These are phyloP conservation scores for Euwallacea fornicatus DNA, from an alignment of 1,140 invertebrate genomes.

Conservation along the genomic window DNA sequence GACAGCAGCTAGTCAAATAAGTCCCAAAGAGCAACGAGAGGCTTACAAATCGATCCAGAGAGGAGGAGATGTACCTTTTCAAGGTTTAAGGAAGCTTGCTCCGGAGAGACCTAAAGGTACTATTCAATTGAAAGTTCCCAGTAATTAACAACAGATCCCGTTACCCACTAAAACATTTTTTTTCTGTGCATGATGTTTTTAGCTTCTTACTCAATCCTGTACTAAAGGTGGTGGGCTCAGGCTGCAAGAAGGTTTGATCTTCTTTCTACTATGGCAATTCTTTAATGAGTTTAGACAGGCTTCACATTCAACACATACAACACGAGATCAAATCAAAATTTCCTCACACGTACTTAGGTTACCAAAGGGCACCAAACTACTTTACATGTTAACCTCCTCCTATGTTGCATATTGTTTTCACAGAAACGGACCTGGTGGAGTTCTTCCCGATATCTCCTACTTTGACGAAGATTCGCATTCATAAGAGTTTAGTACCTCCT, in stretches of 20 bases:
- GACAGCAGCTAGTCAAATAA: slow-evolving; percentile 65
- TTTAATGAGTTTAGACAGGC: not conserved
- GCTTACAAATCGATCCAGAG: slow-evolving; percentile 84
- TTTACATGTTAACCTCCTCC: slow-evolving; percentile 6
- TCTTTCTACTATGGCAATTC: not conserved
- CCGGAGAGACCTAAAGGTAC: slow-evolving; percentile 83
- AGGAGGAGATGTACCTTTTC: slow-evolving; percentile 88
- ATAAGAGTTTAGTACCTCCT: slow-evolving; percentile 58
- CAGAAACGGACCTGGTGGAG: slow-evolving; percentile 62
- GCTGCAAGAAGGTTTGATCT: slow-evolving; percentile 21
- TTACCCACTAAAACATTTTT: not conserved
- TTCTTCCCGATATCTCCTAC: slow-evolving; percentile 80
- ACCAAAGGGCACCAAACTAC: slow-evolving; percentile 13
- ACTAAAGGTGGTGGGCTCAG: slow-evolving; percentile 34
- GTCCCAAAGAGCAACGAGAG: slow-evolving; percentile 76
- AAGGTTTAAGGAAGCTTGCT: slow-evolving; percentile 83
- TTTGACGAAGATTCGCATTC: slow-evolving; percentile 75
- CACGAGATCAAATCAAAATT: not conserved
- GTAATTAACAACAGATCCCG: not conserved
- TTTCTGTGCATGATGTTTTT: slow-evolving; percentile 34
- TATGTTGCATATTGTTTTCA: slow-evolving; percentile 4
- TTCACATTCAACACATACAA: slow-evolving; percentile 6
- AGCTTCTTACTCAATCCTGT: slow-evolving; percentile 37
- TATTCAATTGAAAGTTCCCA: not conserved
- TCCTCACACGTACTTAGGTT: not conserved